A percentile compares a stretch with the other conserved stretches of the same genome.
Evolutionary conservation across 2,113 vertebrate genomes (phyloP).

Genomic region (Macroglossus sobrinus): DNA sequence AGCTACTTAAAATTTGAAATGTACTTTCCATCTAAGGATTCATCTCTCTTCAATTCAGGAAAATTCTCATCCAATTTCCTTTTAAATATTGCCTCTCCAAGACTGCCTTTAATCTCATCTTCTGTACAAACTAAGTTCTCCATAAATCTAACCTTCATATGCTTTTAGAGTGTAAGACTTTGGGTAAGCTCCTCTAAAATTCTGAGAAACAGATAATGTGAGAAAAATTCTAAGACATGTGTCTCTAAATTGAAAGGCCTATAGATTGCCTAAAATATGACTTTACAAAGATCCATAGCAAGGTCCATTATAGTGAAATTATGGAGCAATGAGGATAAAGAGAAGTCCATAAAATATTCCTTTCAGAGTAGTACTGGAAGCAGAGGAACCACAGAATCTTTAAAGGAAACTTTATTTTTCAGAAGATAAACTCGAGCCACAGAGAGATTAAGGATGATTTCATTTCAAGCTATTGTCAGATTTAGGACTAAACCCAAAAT

Average conservation of each 20-base stretch:
- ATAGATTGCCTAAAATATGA: neutral
- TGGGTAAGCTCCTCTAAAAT: neutral
- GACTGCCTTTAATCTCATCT: neutral
- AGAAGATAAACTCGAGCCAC: neutral
- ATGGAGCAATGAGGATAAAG: neutral
- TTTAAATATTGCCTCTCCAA: neutral
- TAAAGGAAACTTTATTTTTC: neutral
- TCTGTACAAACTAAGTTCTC: neutral
- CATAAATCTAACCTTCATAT: neutral
- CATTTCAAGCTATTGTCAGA: neutral
- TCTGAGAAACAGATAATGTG: neutral
- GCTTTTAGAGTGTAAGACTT: neutral
- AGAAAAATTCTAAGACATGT: neutral
- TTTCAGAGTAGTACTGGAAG: neutral
- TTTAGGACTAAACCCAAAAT: neutral
- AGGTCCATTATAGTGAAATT: neutral
- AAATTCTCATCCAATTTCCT: slow-evolving; percentile 11
- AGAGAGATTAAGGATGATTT: slow-evolving; percentile 17
- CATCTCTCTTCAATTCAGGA: neutral
- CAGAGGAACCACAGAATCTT: neutral
- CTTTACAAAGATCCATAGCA: neutral
- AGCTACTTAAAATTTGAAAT: slow-evolving; percentile 20
- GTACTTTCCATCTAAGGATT: neutral
- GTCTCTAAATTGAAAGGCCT: neutral
- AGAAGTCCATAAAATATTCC: neutral